A percentile compares a stretch with the other conserved stretches of the same genome.
Conservation (phyloP, 2,113 vertebrate species). For the Tringa solitaria region DNA sequence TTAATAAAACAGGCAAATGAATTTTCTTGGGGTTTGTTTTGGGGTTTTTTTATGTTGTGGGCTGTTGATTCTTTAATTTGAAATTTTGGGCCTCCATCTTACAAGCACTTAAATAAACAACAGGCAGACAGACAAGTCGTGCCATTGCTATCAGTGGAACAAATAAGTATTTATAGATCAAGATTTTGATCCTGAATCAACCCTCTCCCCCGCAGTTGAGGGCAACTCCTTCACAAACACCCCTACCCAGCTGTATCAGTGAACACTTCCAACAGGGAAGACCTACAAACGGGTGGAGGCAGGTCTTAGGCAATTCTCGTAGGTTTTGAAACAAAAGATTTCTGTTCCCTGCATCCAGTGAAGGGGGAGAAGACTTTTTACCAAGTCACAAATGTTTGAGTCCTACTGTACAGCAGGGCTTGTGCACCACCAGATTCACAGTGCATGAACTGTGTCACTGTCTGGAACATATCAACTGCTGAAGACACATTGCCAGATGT, state of each 20-base stretch:
- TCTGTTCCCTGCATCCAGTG: neutral
- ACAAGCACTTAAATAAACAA: neutral
- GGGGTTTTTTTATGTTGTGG: neutral
- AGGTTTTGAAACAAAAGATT: neutral
- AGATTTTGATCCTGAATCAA: neutral
- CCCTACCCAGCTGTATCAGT: neutral
- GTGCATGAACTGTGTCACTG: neutral
- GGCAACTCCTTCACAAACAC: neutral
- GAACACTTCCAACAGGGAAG: neutral
- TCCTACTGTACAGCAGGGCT: neutral
- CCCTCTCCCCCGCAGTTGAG: neutral
- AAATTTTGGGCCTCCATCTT: neutral
- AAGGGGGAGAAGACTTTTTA: neutral
- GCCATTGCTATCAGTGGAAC: neutral
- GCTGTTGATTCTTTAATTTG: neutral
- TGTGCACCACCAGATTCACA: neutral
- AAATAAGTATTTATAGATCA: neutral
- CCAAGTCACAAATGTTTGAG: neutral
- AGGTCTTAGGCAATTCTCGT: neutral
- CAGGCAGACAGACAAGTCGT: neutral
- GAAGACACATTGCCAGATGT: neutral
- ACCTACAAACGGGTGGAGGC: neutral
- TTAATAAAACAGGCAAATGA: neutral
- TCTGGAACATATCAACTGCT: neutral
- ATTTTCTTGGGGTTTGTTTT: neutral